Percentiles rank a stretch among this genome's conserved stretches.
phyloP scores from a whole-genome alignment of 2,888 invertebrate species.

The Drosophila rellima region DNA sequence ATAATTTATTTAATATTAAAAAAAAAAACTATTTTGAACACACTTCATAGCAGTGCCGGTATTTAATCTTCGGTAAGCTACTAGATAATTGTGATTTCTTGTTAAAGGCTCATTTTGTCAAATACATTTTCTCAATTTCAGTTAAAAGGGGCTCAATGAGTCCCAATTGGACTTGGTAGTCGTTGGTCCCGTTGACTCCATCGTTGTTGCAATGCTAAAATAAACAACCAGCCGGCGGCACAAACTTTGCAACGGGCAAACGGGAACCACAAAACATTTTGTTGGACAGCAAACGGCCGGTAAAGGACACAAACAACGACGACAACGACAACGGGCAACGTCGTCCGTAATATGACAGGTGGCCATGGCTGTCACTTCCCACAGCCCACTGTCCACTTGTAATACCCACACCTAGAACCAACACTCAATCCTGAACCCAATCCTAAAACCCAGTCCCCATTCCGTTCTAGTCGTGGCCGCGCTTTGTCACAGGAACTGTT shows the following conservation, averaged over 20 bases:
- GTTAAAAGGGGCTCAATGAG: constrained; percentile 40
- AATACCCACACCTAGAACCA: constrained; percentile 10
- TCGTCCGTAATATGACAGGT: constrained; percentile 72
- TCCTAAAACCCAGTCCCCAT: constrained; percentile 1
- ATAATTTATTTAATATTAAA: neutral
- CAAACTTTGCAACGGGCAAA: constrained; percentile 70
- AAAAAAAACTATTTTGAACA: neutral
- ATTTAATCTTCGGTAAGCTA: neutral
- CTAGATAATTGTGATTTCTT: constrained; percentile 7
- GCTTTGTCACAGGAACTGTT: constrained; percentile 82
- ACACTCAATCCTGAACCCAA: neutral
- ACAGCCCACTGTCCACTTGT: neutral
- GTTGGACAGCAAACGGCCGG: constrained; percentile 77
- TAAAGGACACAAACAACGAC: constrained; percentile 56
- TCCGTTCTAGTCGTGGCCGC: constrained; percentile 35
- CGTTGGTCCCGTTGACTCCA: constrained; percentile 15
- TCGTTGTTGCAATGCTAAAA: constrained; percentile 58
- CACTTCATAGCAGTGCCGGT: neutral
- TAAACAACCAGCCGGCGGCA: constrained; percentile 70
- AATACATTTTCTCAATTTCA: constrained; percentile 40
- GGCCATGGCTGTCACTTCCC: constrained; percentile 25
- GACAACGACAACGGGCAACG: constrained; percentile 18
- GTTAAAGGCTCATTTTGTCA: constrained; percentile 40
- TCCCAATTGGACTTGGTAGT: constrained; percentile 30
- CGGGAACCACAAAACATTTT: constrained; percentile 80